Evolutionary conservation across 2,888 invertebrate genomes (phyloP).

Genomic region (Petrolisthes manimaculis): DNA sequence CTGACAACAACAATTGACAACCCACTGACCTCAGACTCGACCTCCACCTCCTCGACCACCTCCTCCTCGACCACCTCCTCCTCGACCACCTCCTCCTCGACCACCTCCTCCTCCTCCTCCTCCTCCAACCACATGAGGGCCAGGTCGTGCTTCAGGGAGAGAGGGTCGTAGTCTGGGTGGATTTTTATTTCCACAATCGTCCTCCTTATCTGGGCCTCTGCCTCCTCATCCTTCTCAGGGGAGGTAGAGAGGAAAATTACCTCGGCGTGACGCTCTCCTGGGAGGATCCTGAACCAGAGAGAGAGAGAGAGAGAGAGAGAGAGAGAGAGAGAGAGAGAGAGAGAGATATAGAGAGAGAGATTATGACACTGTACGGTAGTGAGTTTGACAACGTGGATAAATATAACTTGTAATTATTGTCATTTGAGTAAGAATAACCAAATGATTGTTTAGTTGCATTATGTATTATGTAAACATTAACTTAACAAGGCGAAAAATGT

Average conservation of each 20-base stretch:
- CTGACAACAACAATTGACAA: too few relatives aligned
- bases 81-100: too few relatives aligned
- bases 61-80: too few relatives aligned
- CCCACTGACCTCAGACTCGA: neutral
- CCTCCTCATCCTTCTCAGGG: neutral
- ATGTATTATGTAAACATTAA: too few relatives aligned
- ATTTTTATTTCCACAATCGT: neutral
- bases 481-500: too few relatives aligned
- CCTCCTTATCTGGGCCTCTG: neutral
- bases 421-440: too few relatives aligned
- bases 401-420: too few relatives aligned
- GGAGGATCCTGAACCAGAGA: neutral
- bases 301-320: neutral
- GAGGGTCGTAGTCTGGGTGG: neutral
- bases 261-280: neutral
- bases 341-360: neutral
- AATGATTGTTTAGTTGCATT: too few relatives aligned
- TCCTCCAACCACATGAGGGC: neutral
- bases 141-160: slow-evolving; percentile 1
- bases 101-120: too few relatives aligned
- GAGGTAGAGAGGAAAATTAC: neutral
- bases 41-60: too few relatives aligned
- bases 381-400: neutral
- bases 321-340: neutral
- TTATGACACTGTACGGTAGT: neutral